A percentile compares a stretch with the other conserved stretches of the same genome.
phyloP scores from a whole-genome alignment of 2,888 invertebrate species.

The Leptopilina syphax region DNA sequence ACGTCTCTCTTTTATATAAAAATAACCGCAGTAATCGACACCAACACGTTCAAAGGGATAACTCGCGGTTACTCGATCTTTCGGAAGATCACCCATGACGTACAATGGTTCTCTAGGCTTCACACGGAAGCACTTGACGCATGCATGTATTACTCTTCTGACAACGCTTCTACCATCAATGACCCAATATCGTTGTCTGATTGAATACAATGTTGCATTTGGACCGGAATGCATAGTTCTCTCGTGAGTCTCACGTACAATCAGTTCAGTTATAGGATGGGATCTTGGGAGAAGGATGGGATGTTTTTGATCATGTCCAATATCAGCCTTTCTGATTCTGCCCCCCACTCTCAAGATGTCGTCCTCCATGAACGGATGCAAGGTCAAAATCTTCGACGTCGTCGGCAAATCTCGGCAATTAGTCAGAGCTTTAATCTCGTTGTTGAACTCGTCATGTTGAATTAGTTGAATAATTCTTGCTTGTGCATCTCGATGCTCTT shows the following conservation, averaged over 20 bases:
- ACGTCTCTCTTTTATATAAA: too few relatives aligned
- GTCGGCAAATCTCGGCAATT: too few relatives aligned
- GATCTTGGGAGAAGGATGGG: constrained; percentile 39
- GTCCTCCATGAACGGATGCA: neutral
- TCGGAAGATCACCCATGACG: constrained; percentile 42
- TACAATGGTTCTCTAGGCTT: constrained; percentile 7
- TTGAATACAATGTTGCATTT: neutral
- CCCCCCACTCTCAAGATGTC: neutral
- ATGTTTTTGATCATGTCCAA: constrained; percentile 15
- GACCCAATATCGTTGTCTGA: constrained; percentile 31
- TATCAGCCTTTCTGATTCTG: too few relatives aligned
- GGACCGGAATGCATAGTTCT: constrained; percentile 14
- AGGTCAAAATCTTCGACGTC: too few relatives aligned
- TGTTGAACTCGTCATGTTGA: too few relatives aligned
- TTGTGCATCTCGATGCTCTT: too few relatives aligned
- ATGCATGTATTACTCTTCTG: constrained; percentile 1
- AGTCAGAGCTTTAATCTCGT: too few relatives aligned
- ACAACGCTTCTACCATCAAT: constrained; percentile 4
- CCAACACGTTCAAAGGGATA: too few relatives aligned
- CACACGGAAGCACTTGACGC: constrained; percentile 16
- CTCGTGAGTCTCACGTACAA: constrained; percentile 25
- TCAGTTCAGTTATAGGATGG: constrained; percentile 30
- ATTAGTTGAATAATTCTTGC: too few relatives aligned
- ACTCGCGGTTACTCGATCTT: too few relatives aligned
- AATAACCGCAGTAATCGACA: too few relatives aligned